phyloP scores from a whole-genome alignment of 1,140 invertebrate genomes.

The Diorhabda elongata region DNA sequence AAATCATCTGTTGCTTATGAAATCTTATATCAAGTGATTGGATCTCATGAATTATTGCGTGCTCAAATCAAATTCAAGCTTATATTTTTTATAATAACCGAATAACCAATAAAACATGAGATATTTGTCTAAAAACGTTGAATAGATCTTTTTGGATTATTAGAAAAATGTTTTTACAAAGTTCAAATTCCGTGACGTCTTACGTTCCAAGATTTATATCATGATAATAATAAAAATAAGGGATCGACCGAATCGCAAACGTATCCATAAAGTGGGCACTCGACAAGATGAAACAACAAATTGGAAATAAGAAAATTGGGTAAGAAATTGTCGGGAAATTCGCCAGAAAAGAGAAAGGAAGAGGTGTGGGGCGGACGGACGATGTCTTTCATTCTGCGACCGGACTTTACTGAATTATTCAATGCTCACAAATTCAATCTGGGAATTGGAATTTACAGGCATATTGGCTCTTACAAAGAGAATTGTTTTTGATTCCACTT shows the following conservation, averaged over 20 bases:
- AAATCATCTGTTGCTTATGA: no score
- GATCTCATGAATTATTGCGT: no score
- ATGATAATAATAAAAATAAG: constrained; percentile 18
- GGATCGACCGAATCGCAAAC: constrained; percentile 22
- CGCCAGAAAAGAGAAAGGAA: constrained; percentile 12
- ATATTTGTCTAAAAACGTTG: no score
- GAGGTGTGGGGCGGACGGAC: background rate
- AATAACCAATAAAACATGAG: no score
- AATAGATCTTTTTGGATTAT: no score
- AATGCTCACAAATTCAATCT: constrained; percentile 20
- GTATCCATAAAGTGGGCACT: constrained; percentile 27
- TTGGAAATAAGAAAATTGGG: constrained; percentile 26
- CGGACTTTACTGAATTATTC: constrained; percentile 23
- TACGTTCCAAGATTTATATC: background rate
- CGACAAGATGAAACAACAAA: constrained; percentile 30
- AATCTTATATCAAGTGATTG: no score
- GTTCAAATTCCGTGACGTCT: background rate
- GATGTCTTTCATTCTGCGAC: constrained; percentile 15
- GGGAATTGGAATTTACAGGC: constrained; percentile 18
- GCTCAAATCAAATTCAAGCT: no score
- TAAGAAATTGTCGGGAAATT: constrained; percentile 25
- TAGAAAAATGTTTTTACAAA: no score
- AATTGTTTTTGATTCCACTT: background rate
- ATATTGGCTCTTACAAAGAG: background rate
- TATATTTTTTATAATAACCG: no score